A percentile compares a stretch with the other conserved stretches of the same genome.
Conservation (phyloP, 2,888 invertebrate genomes). For the Cheilosia scutellata region DNA sequence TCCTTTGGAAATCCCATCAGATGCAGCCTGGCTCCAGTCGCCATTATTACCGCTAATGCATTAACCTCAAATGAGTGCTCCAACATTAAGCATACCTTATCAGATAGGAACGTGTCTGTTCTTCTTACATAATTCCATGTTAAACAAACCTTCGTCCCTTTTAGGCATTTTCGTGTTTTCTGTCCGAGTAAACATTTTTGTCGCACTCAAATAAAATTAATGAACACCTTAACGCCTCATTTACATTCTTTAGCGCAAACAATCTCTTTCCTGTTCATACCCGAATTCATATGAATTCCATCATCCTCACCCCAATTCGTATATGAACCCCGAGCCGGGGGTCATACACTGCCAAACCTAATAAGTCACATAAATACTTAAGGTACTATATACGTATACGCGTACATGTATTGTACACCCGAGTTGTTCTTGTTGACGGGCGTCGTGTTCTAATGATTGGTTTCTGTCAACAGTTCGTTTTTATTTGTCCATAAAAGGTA, state of each 20-base stretch:
- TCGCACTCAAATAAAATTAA: slow-evolving; percentile 53
- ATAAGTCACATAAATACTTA: slow-evolving; percentile 67
- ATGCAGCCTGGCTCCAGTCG: too few relatives aligned
- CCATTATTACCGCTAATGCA: too few relatives aligned
- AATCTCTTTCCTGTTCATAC: slow-evolving; percentile 7
- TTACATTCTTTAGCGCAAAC: slow-evolving; percentile 71
- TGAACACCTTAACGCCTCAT: slow-evolving; percentile 71
- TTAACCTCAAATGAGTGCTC: background rate
- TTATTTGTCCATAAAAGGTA: slow-evolving; percentile 74
- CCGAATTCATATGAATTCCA: slow-evolving; percentile 42
- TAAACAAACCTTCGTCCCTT: slow-evolving; percentile 37
- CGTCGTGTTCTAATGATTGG: slow-evolving; percentile 68
- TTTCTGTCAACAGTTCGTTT: slow-evolving; percentile 71
- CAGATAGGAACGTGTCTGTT: slow-evolving; percentile 39
- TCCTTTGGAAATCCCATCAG: too few relatives aligned
- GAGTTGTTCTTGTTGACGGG: slow-evolving; percentile 43
- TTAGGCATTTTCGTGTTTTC: background rate
- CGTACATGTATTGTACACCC: slow-evolving; percentile 13
- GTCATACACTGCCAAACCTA: slow-evolving; percentile 28
- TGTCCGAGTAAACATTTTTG: slow-evolving; percentile 53
- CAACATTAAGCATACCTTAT: background rate
- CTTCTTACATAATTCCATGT: slow-evolving; percentile 21
- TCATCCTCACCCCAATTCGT: slow-evolving; percentile 17
- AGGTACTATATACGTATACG: background rate
- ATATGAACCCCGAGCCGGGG: slow-evolving; percentile 24